Base-by-base conservation (phyloP, 2,888 invertebrate species). In the Nemoura dubitans region DNA sequence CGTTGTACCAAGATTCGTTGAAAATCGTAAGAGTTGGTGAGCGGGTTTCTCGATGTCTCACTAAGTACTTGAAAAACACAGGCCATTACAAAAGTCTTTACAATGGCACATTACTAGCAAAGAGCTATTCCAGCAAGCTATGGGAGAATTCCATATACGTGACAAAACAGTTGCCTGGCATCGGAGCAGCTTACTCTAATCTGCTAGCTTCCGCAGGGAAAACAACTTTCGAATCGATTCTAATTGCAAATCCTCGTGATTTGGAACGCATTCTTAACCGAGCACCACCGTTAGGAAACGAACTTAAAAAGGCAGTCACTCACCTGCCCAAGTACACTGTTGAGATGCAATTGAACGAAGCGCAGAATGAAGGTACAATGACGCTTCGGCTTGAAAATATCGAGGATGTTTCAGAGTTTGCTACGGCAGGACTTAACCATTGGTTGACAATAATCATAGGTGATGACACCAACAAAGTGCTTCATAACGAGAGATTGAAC, bases 111-210 rank as follows among this genome's bases (percentile, higher is more conserved):
- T 91, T 94, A 36, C 92, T 97, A 86, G 92, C 93, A 6, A 96
- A 96, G 92, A 95, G 96, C 90, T 92, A 96, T 88, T 90, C 92
- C 36, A 93, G 95, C 0, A 93, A 93, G 89, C 91, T 97, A 80
- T 97, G 97, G 97, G 96, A 96, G 90, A 94, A 96, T 90, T 96
- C 96, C 0, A 91, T 91, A 0, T 95, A 93, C 90, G 93, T 96
- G 28, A 92, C 94, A 87, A 94, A 94, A 89, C 96, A 97, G 90
- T 91, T 97, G 83, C 94, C 93, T 86, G 95, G 95, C 82, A 96
- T 96, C 88, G 96, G 96, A 0, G 93, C 93, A 10, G 93, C 94
- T 0, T 93, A 95, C 88, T 94, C 96, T 26, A 92, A 92, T 0
- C 91, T 94, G 42, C 91, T 97, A 6, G 95, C 93, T 0, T 93